phyloP scores from a whole-genome alignment of 2,113 vertebrate species.

The Triplophysa dalaica region DNA sequence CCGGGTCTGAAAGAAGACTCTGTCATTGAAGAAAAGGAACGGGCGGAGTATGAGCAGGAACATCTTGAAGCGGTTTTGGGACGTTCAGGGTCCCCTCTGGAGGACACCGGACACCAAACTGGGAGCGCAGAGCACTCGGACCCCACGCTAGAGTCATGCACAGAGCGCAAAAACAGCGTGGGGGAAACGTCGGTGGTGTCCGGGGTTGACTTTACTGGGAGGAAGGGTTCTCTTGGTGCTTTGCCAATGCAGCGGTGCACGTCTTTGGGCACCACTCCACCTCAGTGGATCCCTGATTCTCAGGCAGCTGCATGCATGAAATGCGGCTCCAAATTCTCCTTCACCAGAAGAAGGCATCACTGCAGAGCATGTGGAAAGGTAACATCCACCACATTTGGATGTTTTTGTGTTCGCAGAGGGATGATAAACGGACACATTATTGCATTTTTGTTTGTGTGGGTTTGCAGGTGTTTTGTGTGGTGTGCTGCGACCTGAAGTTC shows the following conservation, averaged over 20 bases:
- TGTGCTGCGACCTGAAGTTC: conserved; percentile 93
- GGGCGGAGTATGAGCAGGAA: conserved; percentile 90
- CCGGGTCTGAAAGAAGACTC: conserved; percentile 93
- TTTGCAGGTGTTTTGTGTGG: conserved; percentile 88
- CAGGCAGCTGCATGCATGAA: conserved; percentile 98
- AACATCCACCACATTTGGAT: conserved; percentile 45
- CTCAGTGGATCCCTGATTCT: conserved; percentile 94
- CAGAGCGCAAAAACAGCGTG: conserved; percentile 62
- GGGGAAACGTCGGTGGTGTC: conserved; percentile 63
- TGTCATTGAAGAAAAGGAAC: conserved; percentile 95
- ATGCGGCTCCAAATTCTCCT: conserved; percentile 94
- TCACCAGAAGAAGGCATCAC: conserved; percentile 96
- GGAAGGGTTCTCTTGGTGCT: conserved; percentile 71
- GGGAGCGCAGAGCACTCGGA: background rate
- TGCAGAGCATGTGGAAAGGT: conserved; percentile 98
- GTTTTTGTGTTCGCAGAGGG: background rate
- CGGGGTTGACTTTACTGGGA: conserved; percentile 75
- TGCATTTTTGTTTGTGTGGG: conserved; percentile 30
- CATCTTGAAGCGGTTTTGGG: conserved; percentile 71
- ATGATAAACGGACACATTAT: background rate
- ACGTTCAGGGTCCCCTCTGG: conserved; percentile 64
- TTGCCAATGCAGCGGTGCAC: conserved; percentile 81
- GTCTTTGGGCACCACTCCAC: conserved; percentile 88
- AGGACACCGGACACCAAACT: conserved; percentile 68
- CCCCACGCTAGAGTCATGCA: conserved; percentile 10